These are phyloP conservation scores for Saccostrea glomerata DNA, from an alignment of 1,140 invertebrate genomes.

Conservation along the genomic window DNA sequence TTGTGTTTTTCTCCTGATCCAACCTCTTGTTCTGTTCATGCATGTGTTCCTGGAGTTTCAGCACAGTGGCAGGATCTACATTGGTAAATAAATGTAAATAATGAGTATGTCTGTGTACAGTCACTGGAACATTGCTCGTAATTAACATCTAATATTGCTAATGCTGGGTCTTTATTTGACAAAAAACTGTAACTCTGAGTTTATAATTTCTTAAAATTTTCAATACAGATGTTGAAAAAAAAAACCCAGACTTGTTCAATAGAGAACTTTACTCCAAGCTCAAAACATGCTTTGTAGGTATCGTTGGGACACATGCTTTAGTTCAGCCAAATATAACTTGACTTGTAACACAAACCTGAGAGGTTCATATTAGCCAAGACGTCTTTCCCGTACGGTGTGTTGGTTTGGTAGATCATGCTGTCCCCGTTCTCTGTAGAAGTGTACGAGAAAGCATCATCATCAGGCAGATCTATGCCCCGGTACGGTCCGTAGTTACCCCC, in stretches of 20 bases:
- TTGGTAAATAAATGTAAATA: background rate
- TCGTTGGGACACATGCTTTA: too few species aligned
- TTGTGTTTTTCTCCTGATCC: slow-evolving; percentile 71
- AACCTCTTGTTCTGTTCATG: slow-evolving; percentile 68
- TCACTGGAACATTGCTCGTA: background rate
- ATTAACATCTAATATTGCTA: background rate
- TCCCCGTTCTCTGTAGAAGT: slow-evolving; percentile 73
- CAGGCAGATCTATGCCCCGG: slow-evolving; percentile 59
- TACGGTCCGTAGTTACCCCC: slow-evolving; percentile 43
- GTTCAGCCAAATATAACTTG: too few species aligned
- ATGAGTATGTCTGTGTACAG: background rate
- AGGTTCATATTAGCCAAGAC: slow-evolving; percentile 71
- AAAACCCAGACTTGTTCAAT: too few species aligned
- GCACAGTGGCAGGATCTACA: slow-evolving; percentile 68
- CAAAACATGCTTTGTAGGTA: too few species aligned
- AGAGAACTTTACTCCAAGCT: too few species aligned
- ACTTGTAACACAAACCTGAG: slow-evolving; percentile 57
- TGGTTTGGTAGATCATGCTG: slow-evolving; percentile 57
- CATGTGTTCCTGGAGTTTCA: slow-evolving; percentile 74
- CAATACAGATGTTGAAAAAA: too few species aligned
- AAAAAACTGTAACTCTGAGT: too few species aligned
- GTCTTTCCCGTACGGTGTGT: slow-evolving; percentile 66
- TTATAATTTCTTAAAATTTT: too few species aligned
- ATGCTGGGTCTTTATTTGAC: too few species aligned
- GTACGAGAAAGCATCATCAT: slow-evolving; percentile 75